These are phyloP conservation scores for zebrafish (Danio rerio) DNA, from an alignment of 2,113 vertebrate species.

Conservation along the genomic window GRCz12tu NC_133194.1:43824001-43824500, in stretches of 20 bases:
- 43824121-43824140: conserved; percentile 96
- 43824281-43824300: conserved; percentile 7
- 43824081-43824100: conserved; percentile 96
- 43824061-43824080: conserved; percentile 93
- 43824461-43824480: conserved; percentile 90
- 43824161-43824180: conserved; percentile 87
- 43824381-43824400: conserved; percentile 78
- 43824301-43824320: neutral
- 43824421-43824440: conserved; percentile 86
- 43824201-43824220: neutral
- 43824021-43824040: too few species aligned
- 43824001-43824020: too few species aligned
- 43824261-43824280: conserved; percentile 53
- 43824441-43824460: conserved; percentile 98
- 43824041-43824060: conserved; percentile 82
- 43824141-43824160: conserved; percentile 98
- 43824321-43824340: neutral
- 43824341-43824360: neutral
- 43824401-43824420: conserved; percentile 86
- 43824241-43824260: conserved; percentile 37
- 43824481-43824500: conserved; percentile 91
- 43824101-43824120: conserved; percentile 95
- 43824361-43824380: neutral
- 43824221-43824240: conserved; percentile 43
- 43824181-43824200: neutral